Conservation (phyloP, 2,113 vertebrate species). For the Myotis yumanensis region DNA sequence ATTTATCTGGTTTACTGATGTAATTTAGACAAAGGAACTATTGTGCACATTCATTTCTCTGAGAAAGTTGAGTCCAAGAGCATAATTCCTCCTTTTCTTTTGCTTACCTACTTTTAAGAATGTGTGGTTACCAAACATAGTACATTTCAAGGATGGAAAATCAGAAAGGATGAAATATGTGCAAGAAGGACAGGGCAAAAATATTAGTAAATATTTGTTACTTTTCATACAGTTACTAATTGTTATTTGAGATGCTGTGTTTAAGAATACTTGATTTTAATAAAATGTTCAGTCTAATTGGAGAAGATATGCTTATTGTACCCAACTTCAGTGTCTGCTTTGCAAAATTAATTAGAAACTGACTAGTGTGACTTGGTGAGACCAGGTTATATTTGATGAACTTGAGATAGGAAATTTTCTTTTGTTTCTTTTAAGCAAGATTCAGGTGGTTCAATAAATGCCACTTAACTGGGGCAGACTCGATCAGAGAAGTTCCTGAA, state of each 20-base stretch:
- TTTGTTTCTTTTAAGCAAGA: conserved; percentile 75
- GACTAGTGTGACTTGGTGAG: conserved; percentile 63
- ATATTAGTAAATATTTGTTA: conserved; percentile 45
- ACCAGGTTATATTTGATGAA: conserved; percentile 67
- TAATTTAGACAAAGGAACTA: conserved; percentile 14
- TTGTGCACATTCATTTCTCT: background rate
- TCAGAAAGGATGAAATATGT: background rate
- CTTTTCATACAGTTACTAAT: conserved; percentile 41
- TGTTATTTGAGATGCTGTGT: conserved; percentile 47
- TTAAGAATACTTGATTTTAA: conserved; percentile 54
- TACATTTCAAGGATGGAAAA: background rate
- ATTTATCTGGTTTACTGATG: background rate
- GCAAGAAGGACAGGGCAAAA: background rate
- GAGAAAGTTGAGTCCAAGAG: background rate
- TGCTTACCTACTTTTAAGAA: background rate
- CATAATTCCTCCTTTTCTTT: background rate
- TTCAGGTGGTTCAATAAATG: conserved; percentile 78
- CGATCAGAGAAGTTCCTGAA: conserved; percentile 76
- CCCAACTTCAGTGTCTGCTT: conserved; percentile 31
- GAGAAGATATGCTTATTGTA: background rate
- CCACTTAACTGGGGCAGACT: conserved; percentile 75
- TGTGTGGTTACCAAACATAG: background rate
- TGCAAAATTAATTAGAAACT: conserved; percentile 74
- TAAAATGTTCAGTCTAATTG: conserved; percentile 62
- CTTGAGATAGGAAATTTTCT: conserved; percentile 60